Evolutionary conservation across 2,797 vertebrate genomes (phyloP).

Genomic region (Echeneis naucrates): DNA sequence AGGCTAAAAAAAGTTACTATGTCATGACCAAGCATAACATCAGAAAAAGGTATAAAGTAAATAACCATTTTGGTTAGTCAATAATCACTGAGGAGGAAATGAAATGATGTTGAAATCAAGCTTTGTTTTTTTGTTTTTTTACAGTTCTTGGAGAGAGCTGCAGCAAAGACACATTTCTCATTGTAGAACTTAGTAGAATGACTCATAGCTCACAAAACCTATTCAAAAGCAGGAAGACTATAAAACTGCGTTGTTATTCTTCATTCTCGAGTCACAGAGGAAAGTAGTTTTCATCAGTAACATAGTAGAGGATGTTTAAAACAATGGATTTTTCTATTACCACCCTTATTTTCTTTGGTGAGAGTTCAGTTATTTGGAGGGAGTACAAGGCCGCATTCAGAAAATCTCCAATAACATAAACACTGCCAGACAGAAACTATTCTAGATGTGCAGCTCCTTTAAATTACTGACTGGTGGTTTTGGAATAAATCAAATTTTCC

Average conservation of each 20-base stretch:
- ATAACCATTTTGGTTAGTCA: background rate
- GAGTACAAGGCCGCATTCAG: slow-evolving; percentile 36
- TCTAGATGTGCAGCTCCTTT: slow-evolving; percentile 25
- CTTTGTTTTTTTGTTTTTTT: background rate
- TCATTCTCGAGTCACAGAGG: slow-evolving; percentile 57
- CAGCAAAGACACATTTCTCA: slow-evolving; percentile 22
- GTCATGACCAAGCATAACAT: background rate
- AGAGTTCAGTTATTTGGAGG: slow-evolving; percentile 56
- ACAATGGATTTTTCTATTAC: slow-evolving; percentile 66
- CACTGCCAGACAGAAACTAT: slow-evolving; percentile 25
- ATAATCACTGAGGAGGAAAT: slow-evolving; percentile 23
- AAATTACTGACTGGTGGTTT: slow-evolving; percentile 43
- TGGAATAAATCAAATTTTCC: slow-evolving; percentile 33
- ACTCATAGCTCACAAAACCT: slow-evolving; percentile 54
- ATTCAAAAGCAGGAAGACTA: slow-evolving; percentile 72
- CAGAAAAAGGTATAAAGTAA: background rate
- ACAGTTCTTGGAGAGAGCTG: slow-evolving; percentile 38
- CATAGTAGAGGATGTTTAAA: slow-evolving; percentile 58
- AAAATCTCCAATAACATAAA: slow-evolving; percentile 43
- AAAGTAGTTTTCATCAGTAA: slow-evolving; percentile 56
- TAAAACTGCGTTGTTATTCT: slow-evolving; percentile 70
- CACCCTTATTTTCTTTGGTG: slow-evolving; percentile 55
- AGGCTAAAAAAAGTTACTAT: background rate
- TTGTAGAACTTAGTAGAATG: slow-evolving; percentile 45
- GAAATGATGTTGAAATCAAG: background rate